Conservation (phyloP, 1,140 invertebrate genomes). For the Ceratosolen solmsi region DNA sequence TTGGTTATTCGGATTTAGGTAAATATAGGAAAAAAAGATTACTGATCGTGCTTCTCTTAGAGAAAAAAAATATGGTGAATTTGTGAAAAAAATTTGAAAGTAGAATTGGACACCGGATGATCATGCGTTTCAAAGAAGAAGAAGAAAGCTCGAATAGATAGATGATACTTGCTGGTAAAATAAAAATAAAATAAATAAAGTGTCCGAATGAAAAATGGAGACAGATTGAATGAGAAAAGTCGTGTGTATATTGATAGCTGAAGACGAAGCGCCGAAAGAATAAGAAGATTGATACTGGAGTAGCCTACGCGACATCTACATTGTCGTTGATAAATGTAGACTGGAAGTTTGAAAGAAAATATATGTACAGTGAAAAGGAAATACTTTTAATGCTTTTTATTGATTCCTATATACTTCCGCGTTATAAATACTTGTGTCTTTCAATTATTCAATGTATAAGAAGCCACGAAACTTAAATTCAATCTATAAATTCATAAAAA, state of each 20-base stretch:
- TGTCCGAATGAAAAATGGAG: background rate
- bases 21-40: too few species aligned
- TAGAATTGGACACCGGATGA: background rate
- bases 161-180: background rate
- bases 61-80: too few species aligned
- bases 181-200: background rate
- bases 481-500: too few species aligned
- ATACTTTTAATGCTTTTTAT: background rate
- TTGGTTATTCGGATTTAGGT: too few species aligned
- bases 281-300: slow-evolving; percentile 17
- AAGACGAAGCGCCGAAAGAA: background rate
- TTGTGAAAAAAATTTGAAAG: background rate
- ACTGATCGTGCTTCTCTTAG: too few species aligned
- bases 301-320: background rate
- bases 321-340: slow-evolving; percentile 17
- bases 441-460: too few species aligned
- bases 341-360: background rate
- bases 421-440: too few species aligned
- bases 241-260: background rate
- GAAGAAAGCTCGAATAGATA: background rate
- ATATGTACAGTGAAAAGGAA: background rate
- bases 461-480: too few species aligned
- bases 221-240: background rate
- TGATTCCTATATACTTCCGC: too few species aligned
- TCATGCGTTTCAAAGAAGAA: background rate